phyloP scores from a whole-genome alignment of 1,140 invertebrate species.

The Neotoxoptera formosana region DNA sequence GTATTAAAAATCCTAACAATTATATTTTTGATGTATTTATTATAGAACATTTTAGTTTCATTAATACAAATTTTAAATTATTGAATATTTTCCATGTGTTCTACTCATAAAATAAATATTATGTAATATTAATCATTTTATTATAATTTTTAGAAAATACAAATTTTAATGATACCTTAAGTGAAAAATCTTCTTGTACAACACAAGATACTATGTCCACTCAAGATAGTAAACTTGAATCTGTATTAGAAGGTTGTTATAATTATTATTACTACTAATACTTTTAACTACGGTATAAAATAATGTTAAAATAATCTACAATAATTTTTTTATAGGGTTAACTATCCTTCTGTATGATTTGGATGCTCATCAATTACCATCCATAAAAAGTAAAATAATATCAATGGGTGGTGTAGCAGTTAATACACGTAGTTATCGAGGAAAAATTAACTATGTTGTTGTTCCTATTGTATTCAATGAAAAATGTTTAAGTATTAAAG shows the following conservation, averaged over 20 bases:
- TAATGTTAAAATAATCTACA: neutral
- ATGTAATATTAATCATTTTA: neutral
- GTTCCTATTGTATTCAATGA: constrained; percentile 54
- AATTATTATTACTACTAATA: neutral
- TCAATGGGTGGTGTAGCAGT: constrained; percentile 47
- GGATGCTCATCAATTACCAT: constrained; percentile 39
- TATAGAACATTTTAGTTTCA: too few species aligned
- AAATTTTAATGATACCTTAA: constrained; percentile 15
- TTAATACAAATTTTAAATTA: too few species aligned
- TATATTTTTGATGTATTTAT: neutral
- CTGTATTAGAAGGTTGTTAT: constrained; percentile 38
- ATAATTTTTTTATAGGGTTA: neutral
- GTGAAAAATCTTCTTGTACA: constrained; percentile 37
- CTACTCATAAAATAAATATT: too few species aligned
- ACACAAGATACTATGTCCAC: constrained; percentile 48
- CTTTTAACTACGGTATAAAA: neutral
- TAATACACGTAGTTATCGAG: constrained; percentile 44
- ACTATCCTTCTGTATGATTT: constrained; percentile 35
- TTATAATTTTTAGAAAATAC: neutral
- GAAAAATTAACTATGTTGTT: constrained; percentile 41
- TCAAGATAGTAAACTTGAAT: constrained; percentile 56
- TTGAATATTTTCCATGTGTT: too few species aligned
- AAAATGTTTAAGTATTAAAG: constrained; percentile 29
- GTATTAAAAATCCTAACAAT: neutral
- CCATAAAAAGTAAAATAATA: constrained; percentile 49